Conservation (phyloP, 2,113 vertebrate genomes). For the Osmerus eperlanus region DNA sequence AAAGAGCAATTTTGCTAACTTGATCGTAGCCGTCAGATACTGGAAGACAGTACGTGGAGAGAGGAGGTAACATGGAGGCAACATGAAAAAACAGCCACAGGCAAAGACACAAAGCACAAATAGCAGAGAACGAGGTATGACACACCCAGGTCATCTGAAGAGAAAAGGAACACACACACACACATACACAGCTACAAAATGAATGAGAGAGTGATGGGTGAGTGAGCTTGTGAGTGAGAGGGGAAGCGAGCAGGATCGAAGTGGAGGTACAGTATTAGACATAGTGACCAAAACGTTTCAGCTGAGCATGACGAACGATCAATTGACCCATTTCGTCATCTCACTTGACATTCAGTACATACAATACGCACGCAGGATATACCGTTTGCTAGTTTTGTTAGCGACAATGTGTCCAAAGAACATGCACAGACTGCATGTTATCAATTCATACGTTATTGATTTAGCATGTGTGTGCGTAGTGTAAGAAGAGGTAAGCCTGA, state of each 20-base stretch:
- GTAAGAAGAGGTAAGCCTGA: too few relatives aligned
- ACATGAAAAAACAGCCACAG: slow-evolving; percentile 21
- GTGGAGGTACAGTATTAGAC: slow-evolving; percentile 13
- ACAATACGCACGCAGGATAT: too few relatives aligned
- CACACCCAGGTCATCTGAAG: slow-evolving; percentile 22
- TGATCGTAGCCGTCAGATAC: background rate
- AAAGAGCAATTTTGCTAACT: background rate
- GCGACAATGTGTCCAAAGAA: background rate
- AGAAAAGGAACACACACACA: slow-evolving; percentile 19
- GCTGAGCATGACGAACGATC: background rate
- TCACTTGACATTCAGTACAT: background rate
- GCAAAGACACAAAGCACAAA: background rate
- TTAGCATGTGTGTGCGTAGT: background rate
- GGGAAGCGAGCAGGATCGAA: slow-evolving; percentile 38
- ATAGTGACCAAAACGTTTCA: slow-evolving; percentile 12
- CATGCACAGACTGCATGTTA: background rate
- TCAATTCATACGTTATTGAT: background rate
- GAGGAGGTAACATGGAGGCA: background rate
- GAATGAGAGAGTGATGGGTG: background rate
- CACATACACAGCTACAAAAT: slow-evolving; percentile 3
- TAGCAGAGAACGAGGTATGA: slow-evolving; percentile 10
- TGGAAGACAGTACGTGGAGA: background rate
- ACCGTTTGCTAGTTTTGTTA: too few relatives aligned
- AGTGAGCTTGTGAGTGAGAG: slow-evolving; percentile 10
- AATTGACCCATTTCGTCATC: background rate